phyloP scores from a whole-genome alignment of 2,797 vertebrate genomes.

The Manis crassicaudata region DNA sequence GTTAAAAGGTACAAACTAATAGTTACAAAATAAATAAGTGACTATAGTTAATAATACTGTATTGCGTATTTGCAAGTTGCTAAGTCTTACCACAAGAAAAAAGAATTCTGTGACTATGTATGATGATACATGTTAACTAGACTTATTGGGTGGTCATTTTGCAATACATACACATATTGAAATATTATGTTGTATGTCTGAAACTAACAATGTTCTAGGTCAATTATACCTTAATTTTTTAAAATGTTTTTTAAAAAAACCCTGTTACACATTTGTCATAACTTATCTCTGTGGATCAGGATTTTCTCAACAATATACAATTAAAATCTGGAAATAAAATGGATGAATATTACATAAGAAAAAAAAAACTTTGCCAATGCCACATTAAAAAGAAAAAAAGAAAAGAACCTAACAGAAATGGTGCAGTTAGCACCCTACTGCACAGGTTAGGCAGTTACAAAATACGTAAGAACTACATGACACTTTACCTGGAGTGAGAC shows the following conservation, averaged over 20 bases:
- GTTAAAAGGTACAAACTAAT: not conserved
- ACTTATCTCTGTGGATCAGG: not conserved
- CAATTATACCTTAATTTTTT: not conserved
- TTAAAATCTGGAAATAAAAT: not conserved
- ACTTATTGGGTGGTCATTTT: not conserved
- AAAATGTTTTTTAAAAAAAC: constrained; percentile 20
- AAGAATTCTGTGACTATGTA: not conserved
- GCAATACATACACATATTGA: not conserved
- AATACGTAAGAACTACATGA: not conserved
- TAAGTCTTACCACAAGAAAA: not conserved
- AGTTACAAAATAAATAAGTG: not conserved
- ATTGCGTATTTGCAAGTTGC: not conserved
- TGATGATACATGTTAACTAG: not conserved
- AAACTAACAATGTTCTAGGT: not conserved
- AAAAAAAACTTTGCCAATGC: not conserved
- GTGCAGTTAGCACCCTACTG: not conserved
- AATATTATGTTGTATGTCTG: not conserved
- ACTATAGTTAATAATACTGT: not conserved
- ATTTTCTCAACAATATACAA: constrained; percentile 10
- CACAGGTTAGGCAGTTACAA: not conserved
- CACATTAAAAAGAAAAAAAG: not conserved
- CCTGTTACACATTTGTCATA: not conserved
- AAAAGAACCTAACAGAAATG: not conserved
- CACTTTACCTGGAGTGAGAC: not conserved
- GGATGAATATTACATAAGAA: not conserved